phyloP scores from a whole-genome alignment of 2,888 invertebrate species.

The Clusia tigrina region DNA sequence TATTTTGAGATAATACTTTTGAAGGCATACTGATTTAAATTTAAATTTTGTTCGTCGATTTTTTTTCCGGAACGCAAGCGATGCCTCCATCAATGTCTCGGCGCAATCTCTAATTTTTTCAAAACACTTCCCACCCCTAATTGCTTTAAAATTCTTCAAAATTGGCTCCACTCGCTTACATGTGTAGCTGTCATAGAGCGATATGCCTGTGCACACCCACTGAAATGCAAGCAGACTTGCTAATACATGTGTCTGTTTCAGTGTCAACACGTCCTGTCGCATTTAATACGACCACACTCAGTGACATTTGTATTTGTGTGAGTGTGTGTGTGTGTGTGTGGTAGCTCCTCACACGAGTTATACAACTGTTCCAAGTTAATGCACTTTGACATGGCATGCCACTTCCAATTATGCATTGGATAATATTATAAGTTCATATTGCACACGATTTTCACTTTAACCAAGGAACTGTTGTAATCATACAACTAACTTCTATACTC shows the following conservation, averaged over 20 bases:
- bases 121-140: too few relatives aligned
- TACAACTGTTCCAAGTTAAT: not conserved
- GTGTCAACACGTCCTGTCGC: conserved; percentile 51
- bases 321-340: not conserved
- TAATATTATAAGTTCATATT: too few relatives aligned
- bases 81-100: too few relatives aligned
- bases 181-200: not conserved
- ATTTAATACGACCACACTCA: not conserved
- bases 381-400: not conserved
- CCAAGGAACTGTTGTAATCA: too few relatives aligned
- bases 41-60: too few relatives aligned
- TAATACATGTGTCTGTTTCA: conserved; percentile 56
- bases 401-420: not conserved
- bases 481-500: too few relatives aligned
- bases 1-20: too few relatives aligned
- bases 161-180: not conserved
- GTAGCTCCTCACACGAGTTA: not conserved
- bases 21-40: too few relatives aligned
- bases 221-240: conserved; percentile 47
- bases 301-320: not conserved
- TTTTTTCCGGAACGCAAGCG: too few relatives aligned
- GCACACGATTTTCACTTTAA: too few relatives aligned
- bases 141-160: not conserved
- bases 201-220: conserved; percentile 17
- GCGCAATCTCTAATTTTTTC: too few relatives aligned